Evolutionary conservation across 1,140 invertebrate species (phyloP).

Genomic region (Bombus affinis): DNA sequence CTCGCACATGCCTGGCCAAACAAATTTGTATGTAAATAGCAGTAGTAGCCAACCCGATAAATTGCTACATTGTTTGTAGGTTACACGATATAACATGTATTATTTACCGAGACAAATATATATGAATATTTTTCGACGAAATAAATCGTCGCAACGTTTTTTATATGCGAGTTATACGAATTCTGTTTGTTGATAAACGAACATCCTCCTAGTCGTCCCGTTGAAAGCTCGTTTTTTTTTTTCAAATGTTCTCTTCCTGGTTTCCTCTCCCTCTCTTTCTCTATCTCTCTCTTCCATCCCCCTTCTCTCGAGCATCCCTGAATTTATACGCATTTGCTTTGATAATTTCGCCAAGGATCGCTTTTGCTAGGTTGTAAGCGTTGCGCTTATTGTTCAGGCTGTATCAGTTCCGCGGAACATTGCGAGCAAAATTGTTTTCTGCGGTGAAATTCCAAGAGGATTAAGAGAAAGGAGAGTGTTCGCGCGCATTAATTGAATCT

Average conservation of each 20-base stretch:
- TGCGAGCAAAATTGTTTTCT: not conserved
- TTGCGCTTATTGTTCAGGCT: not conserved
- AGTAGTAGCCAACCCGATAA: not conserved
- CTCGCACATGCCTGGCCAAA: not conserved
- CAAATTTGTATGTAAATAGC: conserved; percentile 40
- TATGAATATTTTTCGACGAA: conserved; percentile 26
- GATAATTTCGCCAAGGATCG: not conserved
- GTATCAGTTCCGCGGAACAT: not conserved
- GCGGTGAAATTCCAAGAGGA: not conserved
- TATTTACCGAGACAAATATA: conserved; percentile 24
- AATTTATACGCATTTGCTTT: not conserved
- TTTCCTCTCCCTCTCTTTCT: too few relatives aligned
- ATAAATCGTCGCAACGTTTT: conserved; percentile 18
- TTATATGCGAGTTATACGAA: not conserved
- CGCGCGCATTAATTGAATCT: not conserved
- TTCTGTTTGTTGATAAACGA: conserved; percentile 25
- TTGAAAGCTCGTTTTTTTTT: not conserved
- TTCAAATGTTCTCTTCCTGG: not conserved
- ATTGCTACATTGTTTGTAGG: conserved; percentile 24
- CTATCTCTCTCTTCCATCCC: not conserved
- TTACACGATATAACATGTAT: conserved; percentile 5
- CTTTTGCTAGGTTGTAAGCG: not conserved
- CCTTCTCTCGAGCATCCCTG: not conserved
- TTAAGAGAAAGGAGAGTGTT: not conserved
- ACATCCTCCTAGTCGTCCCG: not conserved